Conservation (phyloP, 2,888 invertebrate species). For the Allophyes oxyacanthae region DNA sequence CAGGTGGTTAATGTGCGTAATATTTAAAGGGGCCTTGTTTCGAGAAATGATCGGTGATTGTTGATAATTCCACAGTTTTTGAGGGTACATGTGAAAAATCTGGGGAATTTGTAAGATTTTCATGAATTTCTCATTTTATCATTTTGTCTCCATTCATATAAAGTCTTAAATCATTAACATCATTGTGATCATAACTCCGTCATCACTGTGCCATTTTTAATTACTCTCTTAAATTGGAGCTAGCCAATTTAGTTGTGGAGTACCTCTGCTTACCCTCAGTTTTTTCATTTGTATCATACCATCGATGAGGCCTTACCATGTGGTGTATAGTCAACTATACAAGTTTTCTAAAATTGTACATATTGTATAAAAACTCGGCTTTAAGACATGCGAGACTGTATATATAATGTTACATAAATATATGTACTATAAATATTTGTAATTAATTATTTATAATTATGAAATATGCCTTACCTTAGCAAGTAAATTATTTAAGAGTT, state of each 20-base stretch:
- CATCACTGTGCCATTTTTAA: conserved; percentile 45
- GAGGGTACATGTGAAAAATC: conserved; percentile 18
- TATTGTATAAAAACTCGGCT: conserved; percentile 78
- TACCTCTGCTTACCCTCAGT: conserved; percentile 46
- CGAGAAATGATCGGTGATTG: conserved; percentile 24
- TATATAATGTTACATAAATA: conserved; percentile 77
- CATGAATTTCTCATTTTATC: conserved; percentile 19
- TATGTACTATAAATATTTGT: conserved; percentile 80
- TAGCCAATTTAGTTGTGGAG: conserved; percentile 77
- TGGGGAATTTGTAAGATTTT: conserved; percentile 15
- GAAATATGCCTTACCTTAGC: conserved; percentile 82
- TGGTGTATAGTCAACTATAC: conserved; percentile 65
- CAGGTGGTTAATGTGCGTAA: conserved; percentile 49
- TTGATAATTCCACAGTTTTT: conserved; percentile 17
- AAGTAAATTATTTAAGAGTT: conserved; percentile 61
- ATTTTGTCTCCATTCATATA: conserved; percentile 15
- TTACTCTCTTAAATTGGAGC: conserved; percentile 75
- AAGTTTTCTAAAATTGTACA: conserved; percentile 72
- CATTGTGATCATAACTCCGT: conserved; percentile 32
- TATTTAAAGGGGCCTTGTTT: conserved; percentile 60
- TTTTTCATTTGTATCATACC: conserved; percentile 39
- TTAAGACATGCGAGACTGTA: conserved; percentile 87
- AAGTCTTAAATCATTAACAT: conserved; percentile 11
- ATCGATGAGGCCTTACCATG: conserved; percentile 57
- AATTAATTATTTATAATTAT: conserved; percentile 85